phyloP scores from a whole-genome alignment of 1,140 invertebrate species.

The Lycorma delicatula region DNA sequence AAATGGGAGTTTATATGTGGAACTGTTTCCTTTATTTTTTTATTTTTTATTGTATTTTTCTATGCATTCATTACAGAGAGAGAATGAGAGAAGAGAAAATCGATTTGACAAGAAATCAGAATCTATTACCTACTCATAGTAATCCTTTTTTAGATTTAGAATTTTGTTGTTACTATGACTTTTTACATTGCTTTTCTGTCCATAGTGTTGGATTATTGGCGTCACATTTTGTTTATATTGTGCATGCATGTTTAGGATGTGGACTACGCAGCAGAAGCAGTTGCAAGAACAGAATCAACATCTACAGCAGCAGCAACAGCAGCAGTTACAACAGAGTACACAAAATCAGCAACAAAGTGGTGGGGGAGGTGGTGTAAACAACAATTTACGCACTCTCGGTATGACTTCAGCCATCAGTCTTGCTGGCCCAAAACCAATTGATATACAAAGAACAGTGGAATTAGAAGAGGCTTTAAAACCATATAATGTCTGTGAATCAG shows the following conservation, averaged over 20 bases:
- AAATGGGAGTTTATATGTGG: no score
- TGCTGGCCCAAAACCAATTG: conserved; percentile 76
- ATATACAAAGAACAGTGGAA: conserved; percentile 73
- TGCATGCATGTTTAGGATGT: conserved; percentile 1
- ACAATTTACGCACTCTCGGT: conserved; percentile 40
- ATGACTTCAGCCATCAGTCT: conserved; percentile 91
- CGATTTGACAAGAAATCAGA: no score
- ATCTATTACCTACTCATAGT: no score
- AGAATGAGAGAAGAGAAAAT: no score
- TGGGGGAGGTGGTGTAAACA: background rate
- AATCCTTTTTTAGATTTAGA: no score
- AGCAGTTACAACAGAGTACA: background rate
- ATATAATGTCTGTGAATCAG: conserved; percentile 87
- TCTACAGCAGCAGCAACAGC: background rate
- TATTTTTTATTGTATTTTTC: no score
- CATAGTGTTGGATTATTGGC: no score
- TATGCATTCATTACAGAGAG: no score
- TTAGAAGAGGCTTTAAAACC: conserved; percentile 72
- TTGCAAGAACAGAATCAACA: conserved; percentile 1
- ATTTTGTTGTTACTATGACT: no score
- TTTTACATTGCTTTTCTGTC: no score
- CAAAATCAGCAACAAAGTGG: background rate
- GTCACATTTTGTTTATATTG: no score
- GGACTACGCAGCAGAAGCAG: conserved; percentile 4
- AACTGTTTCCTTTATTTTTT: no score